Evolutionary conservation across 2,113 vertebrate species (phyloP).

Genomic region (Zosterops hypoxanthus): DNA sequence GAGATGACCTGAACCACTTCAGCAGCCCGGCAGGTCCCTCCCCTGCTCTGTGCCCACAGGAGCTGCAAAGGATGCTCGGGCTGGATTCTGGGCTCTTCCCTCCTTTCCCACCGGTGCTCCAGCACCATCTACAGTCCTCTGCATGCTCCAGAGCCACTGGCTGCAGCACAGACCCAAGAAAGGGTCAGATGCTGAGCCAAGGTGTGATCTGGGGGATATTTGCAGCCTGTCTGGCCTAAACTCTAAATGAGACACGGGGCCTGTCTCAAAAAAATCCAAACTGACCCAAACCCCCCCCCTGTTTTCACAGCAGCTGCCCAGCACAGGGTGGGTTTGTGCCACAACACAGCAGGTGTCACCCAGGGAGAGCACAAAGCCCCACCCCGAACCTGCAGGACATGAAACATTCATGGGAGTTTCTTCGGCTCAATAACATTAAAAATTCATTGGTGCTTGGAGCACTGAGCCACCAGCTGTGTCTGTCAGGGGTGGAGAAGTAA

Average conservation of each 20-base stretch:
- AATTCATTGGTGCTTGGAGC: conserved; percentile 2
- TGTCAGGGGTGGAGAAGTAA: not conserved
- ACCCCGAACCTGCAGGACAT: not conserved
- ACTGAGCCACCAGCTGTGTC: not conserved
- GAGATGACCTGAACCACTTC: fast-evolving
- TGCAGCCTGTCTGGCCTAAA: not conserved
- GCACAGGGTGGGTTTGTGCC: not conserved
- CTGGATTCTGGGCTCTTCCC: fast-evolving
- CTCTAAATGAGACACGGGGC: fast-evolving
- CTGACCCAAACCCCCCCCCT: fast-evolving
- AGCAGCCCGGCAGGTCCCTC: not conserved
- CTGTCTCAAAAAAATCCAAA: not conserved
- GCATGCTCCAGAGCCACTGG: not conserved
- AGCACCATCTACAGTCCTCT: conserved; percentile 34
- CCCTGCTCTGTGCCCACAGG: not conserved
- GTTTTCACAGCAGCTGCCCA: not conserved
- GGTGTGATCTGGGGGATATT: fast-evolving
- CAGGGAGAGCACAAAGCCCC: not conserved
- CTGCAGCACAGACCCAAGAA: fast-evolving
- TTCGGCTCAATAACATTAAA: conserved; percentile 25
- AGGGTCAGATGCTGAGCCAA: fast-evolving
- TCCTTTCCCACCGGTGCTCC: not conserved
- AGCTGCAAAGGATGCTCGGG: not conserved
- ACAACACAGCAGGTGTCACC: fast-evolving
- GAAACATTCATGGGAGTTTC: not conserved